Base-by-base conservation (phyloP, 1,140 invertebrate species). In the Bacillus rossius region DNA sequence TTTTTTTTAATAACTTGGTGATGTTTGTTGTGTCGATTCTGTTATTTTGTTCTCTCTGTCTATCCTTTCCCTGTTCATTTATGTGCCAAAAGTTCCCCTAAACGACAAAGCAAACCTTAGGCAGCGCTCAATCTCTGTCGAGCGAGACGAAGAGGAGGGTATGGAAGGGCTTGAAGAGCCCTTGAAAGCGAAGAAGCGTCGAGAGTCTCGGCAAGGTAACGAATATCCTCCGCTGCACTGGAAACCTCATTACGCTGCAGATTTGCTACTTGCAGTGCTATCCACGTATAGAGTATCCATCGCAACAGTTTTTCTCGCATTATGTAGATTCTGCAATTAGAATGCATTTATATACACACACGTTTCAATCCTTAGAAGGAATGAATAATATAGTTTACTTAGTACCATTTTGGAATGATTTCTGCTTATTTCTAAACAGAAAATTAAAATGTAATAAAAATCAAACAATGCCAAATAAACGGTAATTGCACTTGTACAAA, bases 31-130 rank as follows among this genome's bases (percentile, higher is more conserved):
- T 34, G 29, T 60, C n/a, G 1, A n/a, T 60, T 48, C 26, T 41
- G n/a, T 50, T 58, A 23, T 50, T 38, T 16, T 42, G 13, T 51
- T 59, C 16, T 43, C 26, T 48, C 41, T 43, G 59, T 23, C 34
- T 64, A 38, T 25, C 54, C 37, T 45, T 19, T 43, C 51, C 22
- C 55, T 55, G 4, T 34, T 34, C 61, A 45, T 62, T 17, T 20
- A 41, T 16, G 41, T 40, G 16, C 23, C 52, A 41, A 54, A 42
- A 85, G 84, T 86, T 75, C 83, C 83, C 66, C 80, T 85, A 71
- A 85, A 85, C 77, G 80, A 84, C 76, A 81, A 82, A 77, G 77
- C 82, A 71, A 83, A 81, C 63, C 73, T 83, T 70, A 76, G 81
- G 71, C 81, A 84, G 72, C 78, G 82, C 61, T 84, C 83, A 61